These are phyloP conservation scores for Colaptes auratus DNA, from an alignment of 2,113 vertebrate genomes.

Conservation along the genomic window DNA sequence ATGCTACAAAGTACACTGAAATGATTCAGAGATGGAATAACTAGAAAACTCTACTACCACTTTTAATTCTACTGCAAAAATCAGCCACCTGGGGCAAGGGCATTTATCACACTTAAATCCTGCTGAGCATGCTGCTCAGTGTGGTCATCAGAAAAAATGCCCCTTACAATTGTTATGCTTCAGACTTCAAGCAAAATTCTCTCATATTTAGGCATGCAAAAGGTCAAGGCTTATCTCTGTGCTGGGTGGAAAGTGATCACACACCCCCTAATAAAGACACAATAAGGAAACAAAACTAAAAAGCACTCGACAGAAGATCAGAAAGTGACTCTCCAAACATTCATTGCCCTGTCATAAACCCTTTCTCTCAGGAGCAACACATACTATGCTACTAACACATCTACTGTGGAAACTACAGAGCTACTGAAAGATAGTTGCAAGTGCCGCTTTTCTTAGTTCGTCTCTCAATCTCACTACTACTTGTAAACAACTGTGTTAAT, in stretches of 20 bases:
- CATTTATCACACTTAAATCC: slow-evolving; percentile 42
- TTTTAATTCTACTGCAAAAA: slow-evolving; percentile 44
- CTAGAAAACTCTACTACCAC: background rate
- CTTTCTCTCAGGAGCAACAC: background rate
- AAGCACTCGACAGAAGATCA: background rate
- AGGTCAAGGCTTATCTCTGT: background rate
- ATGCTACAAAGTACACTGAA: background rate
- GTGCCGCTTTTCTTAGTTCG: background rate
- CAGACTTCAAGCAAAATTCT: slow-evolving; percentile 37
- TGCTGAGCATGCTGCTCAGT: background rate
- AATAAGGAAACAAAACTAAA: slow-evolving; percentile 10
- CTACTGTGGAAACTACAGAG: background rate
- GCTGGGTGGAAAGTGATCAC: background rate
- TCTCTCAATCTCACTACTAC: background rate
- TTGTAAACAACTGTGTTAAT: slow-evolving; percentile 8
- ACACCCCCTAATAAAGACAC: background rate
- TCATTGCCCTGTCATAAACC: background rate
- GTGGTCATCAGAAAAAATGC: slow-evolving; percentile 34
- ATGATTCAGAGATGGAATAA: background rate
- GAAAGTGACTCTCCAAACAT: background rate
- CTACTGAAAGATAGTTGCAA: background rate
- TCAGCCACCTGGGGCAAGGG: slow-evolving; percentile 60
- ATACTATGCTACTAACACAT: background rate
- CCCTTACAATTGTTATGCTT: slow-evolving; percentile 7
- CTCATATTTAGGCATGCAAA: slow-evolving; percentile 1